phyloP scores from a whole-genome alignment of 2,888 invertebrate species.

The Phoronis australis region DNA sequence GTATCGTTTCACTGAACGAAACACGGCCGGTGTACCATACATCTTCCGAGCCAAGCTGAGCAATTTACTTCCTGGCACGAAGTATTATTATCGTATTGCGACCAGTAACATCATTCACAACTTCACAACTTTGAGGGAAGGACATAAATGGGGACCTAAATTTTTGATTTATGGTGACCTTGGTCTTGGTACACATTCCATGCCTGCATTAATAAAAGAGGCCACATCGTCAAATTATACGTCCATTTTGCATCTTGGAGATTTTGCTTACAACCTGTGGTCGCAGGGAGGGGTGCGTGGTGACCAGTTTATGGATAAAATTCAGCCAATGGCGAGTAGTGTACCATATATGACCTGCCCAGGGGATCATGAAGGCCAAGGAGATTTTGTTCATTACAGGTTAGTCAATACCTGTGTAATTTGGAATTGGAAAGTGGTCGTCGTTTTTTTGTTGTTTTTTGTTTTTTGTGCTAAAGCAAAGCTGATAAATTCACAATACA shows the following conservation, averaged over 20 bases:
- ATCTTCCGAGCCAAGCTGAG: constrained; percentile 27
- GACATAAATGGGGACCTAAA: constrained; percentile 25
- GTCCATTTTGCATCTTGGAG: constrained; percentile 42
- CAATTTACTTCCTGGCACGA: constrained; percentile 20
- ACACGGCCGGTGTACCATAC: constrained; percentile 25
- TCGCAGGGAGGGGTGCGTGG: constrained; percentile 35
- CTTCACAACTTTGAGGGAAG: constrained; percentile 33
- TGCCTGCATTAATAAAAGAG: constrained; percentile 31
- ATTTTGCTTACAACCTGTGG: constrained; percentile 43
- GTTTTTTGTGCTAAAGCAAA: too few relatives aligned
- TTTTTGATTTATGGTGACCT: constrained; percentile 47
- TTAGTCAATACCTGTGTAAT: too few relatives aligned
- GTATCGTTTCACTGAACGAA: constrained; percentile 13
- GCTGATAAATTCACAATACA: too few relatives aligned
- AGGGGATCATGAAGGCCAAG: constrained; percentile 34
- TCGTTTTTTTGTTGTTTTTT: too few relatives aligned
- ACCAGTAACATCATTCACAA: constrained; percentile 21
- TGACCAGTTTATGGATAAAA: constrained; percentile 35
- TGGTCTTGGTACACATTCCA: constrained; percentile 25
- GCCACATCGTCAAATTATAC: constrained; percentile 26
- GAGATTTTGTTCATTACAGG: constrained; percentile 28
- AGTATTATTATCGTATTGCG: constrained; percentile 29
- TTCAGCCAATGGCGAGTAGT: constrained; percentile 35
- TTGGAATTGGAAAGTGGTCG: too few relatives aligned
- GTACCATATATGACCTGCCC: constrained; percentile 45